Evolutionary conservation across 2,888 invertebrate species (phyloP).

Genomic region (Adelphocoris suturalis): DNA sequence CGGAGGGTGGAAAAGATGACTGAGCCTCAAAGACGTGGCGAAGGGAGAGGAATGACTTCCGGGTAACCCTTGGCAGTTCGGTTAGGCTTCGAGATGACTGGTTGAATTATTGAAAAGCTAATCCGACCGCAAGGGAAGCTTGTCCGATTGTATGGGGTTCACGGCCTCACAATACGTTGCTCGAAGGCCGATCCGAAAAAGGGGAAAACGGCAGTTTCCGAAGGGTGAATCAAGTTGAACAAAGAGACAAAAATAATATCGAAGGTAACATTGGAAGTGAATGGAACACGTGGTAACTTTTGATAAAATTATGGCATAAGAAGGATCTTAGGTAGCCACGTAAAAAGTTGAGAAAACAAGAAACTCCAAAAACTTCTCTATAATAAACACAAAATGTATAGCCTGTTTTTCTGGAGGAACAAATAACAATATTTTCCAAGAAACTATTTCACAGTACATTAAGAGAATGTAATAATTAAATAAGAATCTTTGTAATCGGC

Average conservation of each 20-base stretch:
- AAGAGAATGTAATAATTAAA: too few species aligned
- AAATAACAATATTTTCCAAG: too few species aligned
- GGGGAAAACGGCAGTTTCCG: background rate
- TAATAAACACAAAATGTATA: too few species aligned
- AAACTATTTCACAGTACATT: too few species aligned
- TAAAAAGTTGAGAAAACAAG: too few species aligned
- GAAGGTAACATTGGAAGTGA: background rate
- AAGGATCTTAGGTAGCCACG: background rate
- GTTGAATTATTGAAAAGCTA: slow-evolving; percentile 42
- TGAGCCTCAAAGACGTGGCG: background rate
- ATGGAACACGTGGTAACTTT: background rate
- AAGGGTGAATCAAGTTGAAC: slow-evolving; percentile 11
- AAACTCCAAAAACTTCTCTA: too few species aligned
- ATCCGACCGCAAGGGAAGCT: slow-evolving; percentile 24
- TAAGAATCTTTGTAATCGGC: too few species aligned
- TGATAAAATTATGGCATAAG: background rate
- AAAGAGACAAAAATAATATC: background rate
- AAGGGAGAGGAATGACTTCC: slow-evolving; percentile 15
- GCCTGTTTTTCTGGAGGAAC: too few species aligned
- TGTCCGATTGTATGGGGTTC: slow-evolving; percentile 33
- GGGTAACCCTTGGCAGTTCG: slow-evolving; percentile 8
- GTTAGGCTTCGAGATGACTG: slow-evolving; percentile 32
- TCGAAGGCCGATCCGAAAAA: background rate
- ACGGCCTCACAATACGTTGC: background rate
- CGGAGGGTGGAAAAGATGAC: background rate